Percentiles rank a stretch among this genome's conserved stretches.
phyloP scores from a whole-genome alignment of 1,140 invertebrate genomes.

The Cataglyphis hispanica region DNA sequence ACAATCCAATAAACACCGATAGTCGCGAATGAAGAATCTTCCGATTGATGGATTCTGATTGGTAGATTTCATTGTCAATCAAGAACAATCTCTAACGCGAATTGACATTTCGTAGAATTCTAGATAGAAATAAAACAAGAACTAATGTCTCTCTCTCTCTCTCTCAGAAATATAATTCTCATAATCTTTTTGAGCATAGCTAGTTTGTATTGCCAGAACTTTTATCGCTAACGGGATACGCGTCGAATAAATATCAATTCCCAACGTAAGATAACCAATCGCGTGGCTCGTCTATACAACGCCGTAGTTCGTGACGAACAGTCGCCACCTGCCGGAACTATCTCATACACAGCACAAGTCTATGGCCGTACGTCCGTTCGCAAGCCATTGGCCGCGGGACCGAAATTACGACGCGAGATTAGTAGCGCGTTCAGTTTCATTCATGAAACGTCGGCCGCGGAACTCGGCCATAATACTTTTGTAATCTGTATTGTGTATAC shows the following conservation, averaged over 20 bases:
- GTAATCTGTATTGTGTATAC: slow-evolving; percentile 84
- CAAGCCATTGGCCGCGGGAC: slow-evolving; percentile 68
- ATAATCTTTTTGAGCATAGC: neutral
- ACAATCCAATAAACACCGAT: neutral
- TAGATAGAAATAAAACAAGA: no score
- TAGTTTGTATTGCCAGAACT: no score
- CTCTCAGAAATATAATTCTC: neutral
- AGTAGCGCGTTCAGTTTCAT: slow-evolving; percentile 83
- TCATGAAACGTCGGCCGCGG: slow-evolving; percentile 80
- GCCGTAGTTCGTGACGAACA: neutral
- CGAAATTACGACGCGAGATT: slow-evolving; percentile 74
- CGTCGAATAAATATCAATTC: no score
- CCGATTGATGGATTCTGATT: slow-evolving; percentile 11
- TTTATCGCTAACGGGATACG: no score
- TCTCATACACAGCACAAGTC: no score
- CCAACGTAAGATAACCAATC: no score
- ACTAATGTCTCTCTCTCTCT: no score
- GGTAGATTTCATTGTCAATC: neutral
- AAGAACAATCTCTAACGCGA: neutral
- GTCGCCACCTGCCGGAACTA: slow-evolving; percentile 10
- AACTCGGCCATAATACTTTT: slow-evolving; percentile 82
- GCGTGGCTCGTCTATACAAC: no score
- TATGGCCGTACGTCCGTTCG: slow-evolving; percentile 11
- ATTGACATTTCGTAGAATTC: neutral
- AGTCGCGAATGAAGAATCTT: no score